Evolutionary conservation across 1,140 invertebrate species (phyloP), one percentile per base, ranked within the genome.

Genomic region (Drosophila eugracilis): DNA sequence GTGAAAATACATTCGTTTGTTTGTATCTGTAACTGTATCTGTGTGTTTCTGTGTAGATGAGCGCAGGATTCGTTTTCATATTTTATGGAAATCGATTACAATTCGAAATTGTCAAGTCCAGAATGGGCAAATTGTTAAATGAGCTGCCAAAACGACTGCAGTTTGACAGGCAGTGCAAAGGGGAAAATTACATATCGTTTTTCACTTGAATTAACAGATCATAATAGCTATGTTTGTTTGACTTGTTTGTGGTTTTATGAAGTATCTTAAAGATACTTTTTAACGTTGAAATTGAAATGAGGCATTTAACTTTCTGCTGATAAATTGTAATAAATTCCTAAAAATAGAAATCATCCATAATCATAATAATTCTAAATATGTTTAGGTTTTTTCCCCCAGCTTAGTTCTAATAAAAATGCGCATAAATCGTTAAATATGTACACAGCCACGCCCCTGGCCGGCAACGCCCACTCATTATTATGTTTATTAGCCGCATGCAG

Each of bases 91-190:
- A 70, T 67, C 65, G 65, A 67, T 67, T 67, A 67, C 65, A 44
- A 44, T 41, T 67, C 36, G 15, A 67, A 44, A 50, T 67, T 67
- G 47, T 67, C 60, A 42, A 52, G 36, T 66, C 45, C 62, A 45
- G 50, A 59, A 72, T 48, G 54, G 42, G 63, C 52, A 67, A 77
- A 70, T 77, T 83, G 75, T 79, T 85, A 74, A 85, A 76, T 86
- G 73, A 74, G 53, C 81, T 84, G 81, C 66, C 84, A 85, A 85
- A 85, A 77, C 76, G 70, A 45, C 58, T 86, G 50, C 66, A 74
- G 75, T 75, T 70, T 84, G 70, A 75, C 55, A 66, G 24, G 1
- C 41, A 63, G 10, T 53, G 53, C 15, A 22, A 6, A 14, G 22
- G 7, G 15, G 19, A 34, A 0, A 41, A 19, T 19, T 3, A 15